These are phyloP conservation scores for Carposina sasakii DNA, from an alignment of 1,140 invertebrate genomes.

Conservation along the genomic window DNA sequence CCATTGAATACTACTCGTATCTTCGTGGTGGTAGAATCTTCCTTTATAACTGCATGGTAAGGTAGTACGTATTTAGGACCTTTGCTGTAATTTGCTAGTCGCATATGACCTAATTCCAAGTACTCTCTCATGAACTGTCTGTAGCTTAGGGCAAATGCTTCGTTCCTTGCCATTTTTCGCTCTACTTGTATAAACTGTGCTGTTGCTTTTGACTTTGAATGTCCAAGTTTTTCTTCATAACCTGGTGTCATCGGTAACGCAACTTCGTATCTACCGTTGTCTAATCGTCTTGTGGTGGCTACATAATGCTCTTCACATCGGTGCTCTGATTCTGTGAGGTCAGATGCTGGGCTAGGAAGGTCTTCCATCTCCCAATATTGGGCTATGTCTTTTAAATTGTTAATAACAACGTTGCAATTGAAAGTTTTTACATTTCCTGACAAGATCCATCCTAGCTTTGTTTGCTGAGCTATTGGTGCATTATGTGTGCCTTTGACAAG, in stretches of 20 bases:
- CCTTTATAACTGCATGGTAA: conserved; percentile 8
- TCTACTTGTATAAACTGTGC: conserved; percentile 2
- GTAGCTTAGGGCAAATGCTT: conserved; percentile 3
- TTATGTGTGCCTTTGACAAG: conserved; percentile 1
- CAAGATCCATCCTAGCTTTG: conserved; percentile 24
- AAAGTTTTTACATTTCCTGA: conserved; percentile 13
- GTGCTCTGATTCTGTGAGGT: neutral
- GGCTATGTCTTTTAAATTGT: neutral
- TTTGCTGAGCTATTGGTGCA: conserved; percentile 26
- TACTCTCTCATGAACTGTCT: conserved; percentile 11
- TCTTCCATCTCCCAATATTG: conserved; percentile 12
- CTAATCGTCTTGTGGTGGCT: neutral
- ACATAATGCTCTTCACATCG: neutral
- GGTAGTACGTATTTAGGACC: conserved; percentile 2
- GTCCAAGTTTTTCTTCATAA: neutral
- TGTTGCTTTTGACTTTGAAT: neutral
- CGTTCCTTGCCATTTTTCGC: neutral
- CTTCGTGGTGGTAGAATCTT: conserved; percentile 22
- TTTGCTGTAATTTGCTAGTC: neutral
- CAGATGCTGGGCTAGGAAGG: neutral
- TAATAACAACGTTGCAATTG: neutral
- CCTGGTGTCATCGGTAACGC: neutral
- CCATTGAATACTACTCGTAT: conserved; percentile 20
- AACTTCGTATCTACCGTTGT: neutral
- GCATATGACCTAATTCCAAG: conserved; percentile 5